phyloP scores from a whole-genome alignment of 2,888 invertebrate species.

The Reticulitermes lucifugus region DNA sequence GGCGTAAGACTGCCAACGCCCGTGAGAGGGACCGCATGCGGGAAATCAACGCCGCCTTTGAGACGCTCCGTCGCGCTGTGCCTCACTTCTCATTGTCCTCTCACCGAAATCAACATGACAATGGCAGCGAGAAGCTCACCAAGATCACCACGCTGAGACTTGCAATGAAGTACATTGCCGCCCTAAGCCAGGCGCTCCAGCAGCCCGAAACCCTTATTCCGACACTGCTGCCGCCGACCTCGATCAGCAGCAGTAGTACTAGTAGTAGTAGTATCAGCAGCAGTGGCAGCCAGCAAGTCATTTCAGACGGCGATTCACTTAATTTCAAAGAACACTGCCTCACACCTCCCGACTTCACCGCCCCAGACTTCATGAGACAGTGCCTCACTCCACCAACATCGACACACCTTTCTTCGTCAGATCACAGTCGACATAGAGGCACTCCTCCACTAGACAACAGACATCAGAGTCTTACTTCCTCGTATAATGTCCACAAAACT shows the following conservation, averaged over 20 bases:
- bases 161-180: constrained; percentile 89
- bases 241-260: constrained; percentile 52
- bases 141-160: constrained; percentile 89
- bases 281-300: constrained; percentile 63
- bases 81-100: constrained; percentile 64
- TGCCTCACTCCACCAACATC: constrained; percentile 53
- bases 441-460: background rate
- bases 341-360: background rate
- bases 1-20: constrained; percentile 91
- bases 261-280: constrained; percentile 50
- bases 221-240: constrained; percentile 57
- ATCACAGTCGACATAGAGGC: background rate
- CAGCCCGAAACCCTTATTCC: constrained; percentile 52
- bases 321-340: constrained; percentile 54
- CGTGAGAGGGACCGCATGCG: constrained; percentile 88
- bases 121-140: constrained; percentile 80
- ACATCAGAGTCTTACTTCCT: background rate
- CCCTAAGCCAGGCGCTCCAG: constrained; percentile 75
- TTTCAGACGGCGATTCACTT: constrained; percentile 72
- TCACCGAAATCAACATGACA: constrained; percentile 40
- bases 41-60: constrained; percentile 91
- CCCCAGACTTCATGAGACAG: background rate
- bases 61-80: constrained; percentile 80
- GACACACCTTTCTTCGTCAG: constrained; percentile 52
- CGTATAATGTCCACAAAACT: background rate